Base-by-base conservation (phyloP, 1,140 invertebrate genomes). In the Drosophila murphyi region DNA sequence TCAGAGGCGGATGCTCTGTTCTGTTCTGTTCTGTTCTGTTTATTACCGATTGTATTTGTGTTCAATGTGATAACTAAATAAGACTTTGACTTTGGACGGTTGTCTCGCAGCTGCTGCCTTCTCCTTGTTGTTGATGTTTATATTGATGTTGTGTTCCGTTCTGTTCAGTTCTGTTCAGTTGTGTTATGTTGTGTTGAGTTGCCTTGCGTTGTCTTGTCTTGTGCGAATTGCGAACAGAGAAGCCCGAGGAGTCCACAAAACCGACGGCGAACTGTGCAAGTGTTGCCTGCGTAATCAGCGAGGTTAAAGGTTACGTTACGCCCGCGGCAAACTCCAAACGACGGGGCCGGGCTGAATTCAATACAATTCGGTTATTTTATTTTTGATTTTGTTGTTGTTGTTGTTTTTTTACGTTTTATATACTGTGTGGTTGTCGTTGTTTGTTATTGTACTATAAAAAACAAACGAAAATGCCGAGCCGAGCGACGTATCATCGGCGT, bases 261-360 rank as follows among this genome's bases (percentile, higher is more conserved):
- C 29, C 54, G 50, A 69, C 72, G 61, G 70, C 63, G 52, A 52
- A 37, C 31, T 54, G 59, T 50, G 48, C 20, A 61, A 39, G 47
- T 45, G 39, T 32, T 41, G 48, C 41, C 39, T 54, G 20, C 68
- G 68, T 72, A 65, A 72, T 76, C 73, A 60, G 73, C 60, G 68
- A 71, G 69, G 54, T 72, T 39, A 76, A 35, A 76, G 73, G 73
- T 76, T 61, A 76, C 48, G 73, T 76, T 61, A 72, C 48, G 55
- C 73, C 60, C 72, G 73, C 69, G 73, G 69, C 61, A 60, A 56
- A 69, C 55, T 51, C 70, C 65, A 72, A 72, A 70, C 62, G 62
- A 20, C 43, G 12, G 28, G 31, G 12, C 4, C 68, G 39, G 43
- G 45, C 34, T 35, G 31, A 67, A 67, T 47, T 69, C 45, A 63